Evolutionary conservation across 1,140 invertebrate species (phyloP).

Genomic region (Leucophenga varia): DNA sequence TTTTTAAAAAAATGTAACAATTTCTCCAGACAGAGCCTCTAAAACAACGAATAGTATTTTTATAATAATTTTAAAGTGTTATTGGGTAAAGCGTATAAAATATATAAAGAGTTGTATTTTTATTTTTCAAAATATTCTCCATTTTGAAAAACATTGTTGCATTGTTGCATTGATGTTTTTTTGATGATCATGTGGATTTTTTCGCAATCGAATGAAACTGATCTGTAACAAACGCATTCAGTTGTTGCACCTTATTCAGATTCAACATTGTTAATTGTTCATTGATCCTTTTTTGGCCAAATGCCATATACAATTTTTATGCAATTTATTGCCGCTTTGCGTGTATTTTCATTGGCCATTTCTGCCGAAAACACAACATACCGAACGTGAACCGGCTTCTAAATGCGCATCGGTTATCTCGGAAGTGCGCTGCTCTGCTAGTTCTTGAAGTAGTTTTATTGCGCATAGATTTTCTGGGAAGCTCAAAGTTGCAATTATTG

Average conservation of each 20-base stretch:
- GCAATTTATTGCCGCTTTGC: conserved; percentile 93
- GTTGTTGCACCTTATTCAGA: conserved; percentile 69
- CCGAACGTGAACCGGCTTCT: conserved; percentile 80
- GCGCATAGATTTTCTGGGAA: conserved; percentile 87
- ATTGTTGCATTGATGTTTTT: no score
- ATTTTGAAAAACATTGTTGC: no score
- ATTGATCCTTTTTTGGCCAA: conserved; percentile 80
- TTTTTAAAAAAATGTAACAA: no score
- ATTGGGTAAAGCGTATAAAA: no score
- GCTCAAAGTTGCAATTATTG: conserved; percentile 81
- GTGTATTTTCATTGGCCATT: conserved; percentile 82
- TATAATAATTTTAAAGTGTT: no score
- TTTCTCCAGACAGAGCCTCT: no score
- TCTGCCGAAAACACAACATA: conserved; percentile 85
- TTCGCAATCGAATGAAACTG: conserved; percentile 21
- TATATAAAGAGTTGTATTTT: no score
- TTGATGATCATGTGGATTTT: no score
- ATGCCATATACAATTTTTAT: conserved; percentile 83
- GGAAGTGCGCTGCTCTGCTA: conserved; percentile 71
- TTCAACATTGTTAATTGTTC: conserved; percentile 77
- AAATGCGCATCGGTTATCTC: conserved; percentile 75
- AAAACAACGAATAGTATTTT: no score
- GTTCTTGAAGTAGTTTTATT: conserved; percentile 88
- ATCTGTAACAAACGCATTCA: conserved; percentile 52
- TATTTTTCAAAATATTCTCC: no score